Base-by-base conservation (phyloP, 2,888 invertebrate genomes). In the Polietes domitor region DNA sequence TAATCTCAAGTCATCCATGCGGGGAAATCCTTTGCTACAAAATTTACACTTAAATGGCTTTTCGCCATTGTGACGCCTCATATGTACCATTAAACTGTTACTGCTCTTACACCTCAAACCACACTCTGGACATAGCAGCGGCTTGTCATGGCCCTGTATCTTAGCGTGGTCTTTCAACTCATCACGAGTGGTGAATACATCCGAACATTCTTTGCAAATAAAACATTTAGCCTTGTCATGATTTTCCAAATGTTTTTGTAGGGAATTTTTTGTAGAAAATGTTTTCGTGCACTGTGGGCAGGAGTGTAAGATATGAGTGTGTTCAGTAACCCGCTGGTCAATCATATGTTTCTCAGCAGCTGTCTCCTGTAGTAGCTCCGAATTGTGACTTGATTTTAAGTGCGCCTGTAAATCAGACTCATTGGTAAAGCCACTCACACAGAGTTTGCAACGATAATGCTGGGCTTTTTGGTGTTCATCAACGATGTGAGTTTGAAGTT, bases 91-190 rank as follows among this genome's bases (percentile, higher is more conserved):
- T 32, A 93, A 88, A 86, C 93, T 93, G 88, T 93, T 93, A 63
- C 93, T 93, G 32, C 93, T 88, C 43, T 93, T 93, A 87, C 93
- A 94, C 53, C 93, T 87, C 37, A 93, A 91, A 1, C 93, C 94
- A 86, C 93, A 94, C 85, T 93, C 93, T 0, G 93, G 93, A 87
- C 93, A 94, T 26, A 94, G 88, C 87, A 92, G 93, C 76, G 93
- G 93, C 87, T 93, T 93, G 76, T 93, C 93, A 82, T 93, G 93
- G 72, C 87, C 86, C 80, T 93, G 93, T 78, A 92, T 92, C 87
- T 93, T 93, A 86, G 91, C 91, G 86, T 93, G 94, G 83, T 93
- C 92, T 2, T 91, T 92, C 4, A 93, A 88, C 85, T 93, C 93
- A 1, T 92, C 92, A 83, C 93, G 93, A 0, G 92, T 92, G n/a